Percentiles rank a stretch among this genome's conserved stretches.
These are phyloP conservation scores for Pararge aegeria DNA, from an alignment of 1,140 invertebrate genomes.

Conservation along the genomic window DNA sequence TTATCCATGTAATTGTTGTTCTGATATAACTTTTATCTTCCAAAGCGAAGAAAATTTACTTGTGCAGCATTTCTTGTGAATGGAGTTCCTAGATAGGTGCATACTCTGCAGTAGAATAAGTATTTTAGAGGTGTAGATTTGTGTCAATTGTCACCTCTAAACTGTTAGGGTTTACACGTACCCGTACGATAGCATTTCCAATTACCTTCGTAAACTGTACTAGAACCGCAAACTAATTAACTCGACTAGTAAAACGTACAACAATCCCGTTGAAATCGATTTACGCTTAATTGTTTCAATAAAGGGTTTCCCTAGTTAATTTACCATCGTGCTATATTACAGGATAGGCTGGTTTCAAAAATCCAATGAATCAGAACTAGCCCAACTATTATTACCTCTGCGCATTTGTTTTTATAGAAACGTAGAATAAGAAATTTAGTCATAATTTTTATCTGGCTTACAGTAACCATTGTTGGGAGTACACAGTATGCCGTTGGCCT, in stretches of 20 bases:
- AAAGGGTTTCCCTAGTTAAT: conserved; percentile 4
- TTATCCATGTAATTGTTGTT: too few species aligned
- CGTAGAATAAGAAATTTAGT: too few species aligned
- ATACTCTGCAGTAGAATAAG: too few species aligned
- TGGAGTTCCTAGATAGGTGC: too few species aligned
- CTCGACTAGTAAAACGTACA: background rate
- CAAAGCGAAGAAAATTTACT: too few species aligned
- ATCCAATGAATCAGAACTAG: background rate
- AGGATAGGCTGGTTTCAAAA: conserved; percentile 1
- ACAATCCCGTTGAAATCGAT: conserved; percentile 6
- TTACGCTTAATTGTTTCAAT: conserved; percentile 8
- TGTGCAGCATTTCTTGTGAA: too few species aligned
- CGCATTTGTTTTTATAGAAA: too few species aligned
- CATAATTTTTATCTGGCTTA: too few species aligned
- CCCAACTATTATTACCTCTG: too few species aligned
- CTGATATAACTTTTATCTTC: too few species aligned
- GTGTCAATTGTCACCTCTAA: conserved; percentile 1
- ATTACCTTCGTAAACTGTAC: conserved; percentile 7
- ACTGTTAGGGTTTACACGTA: conserved; percentile 1
- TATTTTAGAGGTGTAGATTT: background rate
- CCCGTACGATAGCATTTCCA: conserved; percentile 1
- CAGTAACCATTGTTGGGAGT: too few species aligned
- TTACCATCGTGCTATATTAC: conserved; percentile 1
- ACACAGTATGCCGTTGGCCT: too few species aligned
- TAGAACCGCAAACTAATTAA: conserved; percentile 7